phyloP scores from a whole-genome alignment of 1,140 invertebrate species.

The Drosophila arawakana region DNA sequence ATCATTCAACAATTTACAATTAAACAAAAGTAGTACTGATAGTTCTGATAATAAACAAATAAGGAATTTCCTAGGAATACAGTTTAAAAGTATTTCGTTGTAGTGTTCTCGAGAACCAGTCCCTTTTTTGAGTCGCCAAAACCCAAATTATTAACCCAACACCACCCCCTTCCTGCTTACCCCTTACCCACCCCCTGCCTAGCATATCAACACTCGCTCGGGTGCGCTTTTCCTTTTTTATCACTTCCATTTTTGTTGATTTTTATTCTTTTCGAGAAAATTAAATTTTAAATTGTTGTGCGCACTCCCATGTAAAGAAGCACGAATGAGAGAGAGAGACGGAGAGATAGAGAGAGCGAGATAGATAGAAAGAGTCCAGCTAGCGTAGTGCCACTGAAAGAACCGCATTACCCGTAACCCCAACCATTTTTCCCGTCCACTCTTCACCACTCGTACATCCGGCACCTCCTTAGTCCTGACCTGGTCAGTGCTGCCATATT shows the following conservation, averaged over 20 bases:
- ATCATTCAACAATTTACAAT: too few relatives aligned
- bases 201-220: background rate
- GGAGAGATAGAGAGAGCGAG: background rate
- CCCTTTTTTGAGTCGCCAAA: too few relatives aligned
- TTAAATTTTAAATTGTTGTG: slow-evolving; percentile 76
- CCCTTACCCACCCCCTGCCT: background rate
- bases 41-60: too few relatives aligned
- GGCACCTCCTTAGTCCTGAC: slow-evolving; percentile 36
- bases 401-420: slow-evolving; percentile 15
- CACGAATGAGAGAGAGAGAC: background rate
- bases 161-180: background rate
- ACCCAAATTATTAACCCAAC: too few relatives aligned
- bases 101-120: too few relatives aligned
- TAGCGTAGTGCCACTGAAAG: slow-evolving; percentile 25
- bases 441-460: slow-evolving; percentile 11
- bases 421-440: background rate
- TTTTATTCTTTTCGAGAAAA: slow-evolving; percentile 66
- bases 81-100: too few relatives aligned
- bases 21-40: too few relatives aligned
- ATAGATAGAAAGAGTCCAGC: slow-evolving; percentile 36
- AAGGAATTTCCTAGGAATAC: too few relatives aligned
- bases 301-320: slow-evolving; percentile 25
- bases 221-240: slow-evolving; percentile 30
- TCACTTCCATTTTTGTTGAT: slow-evolving; percentile 59
- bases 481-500: background rate